These are phyloP conservation scores for Aplodontia rufa DNA, from an alignment of 2,113 vertebrate species.

Conservation along the genomic window DNA sequence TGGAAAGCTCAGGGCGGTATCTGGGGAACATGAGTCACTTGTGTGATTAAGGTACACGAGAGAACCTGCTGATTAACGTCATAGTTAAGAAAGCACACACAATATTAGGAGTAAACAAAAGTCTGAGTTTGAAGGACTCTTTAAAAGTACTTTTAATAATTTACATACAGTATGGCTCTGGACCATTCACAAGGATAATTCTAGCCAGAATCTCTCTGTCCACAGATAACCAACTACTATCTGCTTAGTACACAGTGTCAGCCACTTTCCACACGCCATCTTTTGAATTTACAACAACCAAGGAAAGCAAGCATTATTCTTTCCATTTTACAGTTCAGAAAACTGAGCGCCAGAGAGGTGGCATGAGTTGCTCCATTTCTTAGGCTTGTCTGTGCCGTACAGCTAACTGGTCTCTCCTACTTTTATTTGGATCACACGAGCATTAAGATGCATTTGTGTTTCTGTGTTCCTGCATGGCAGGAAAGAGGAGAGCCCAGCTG, in stretches of 20 bases:
- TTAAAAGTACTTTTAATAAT: background rate
- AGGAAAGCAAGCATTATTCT: background rate
- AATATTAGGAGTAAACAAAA: background rate
- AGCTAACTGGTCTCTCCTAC: background rate
- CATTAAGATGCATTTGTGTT: rapidly evolving
- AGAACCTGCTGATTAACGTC: background rate
- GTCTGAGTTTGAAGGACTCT: background rate
- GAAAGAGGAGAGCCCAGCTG: rapidly evolving
- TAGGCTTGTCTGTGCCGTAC: background rate
- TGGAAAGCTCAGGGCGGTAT: rapidly evolving
- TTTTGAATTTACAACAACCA: background rate
- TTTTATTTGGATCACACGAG: no score
- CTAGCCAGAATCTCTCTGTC: background rate
- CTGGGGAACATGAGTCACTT: background rate
- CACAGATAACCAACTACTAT: background rate
- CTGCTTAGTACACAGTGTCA: background rate
- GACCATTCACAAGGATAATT: background rate
- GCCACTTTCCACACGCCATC: rapidly evolving
- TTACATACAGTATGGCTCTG: background rate
- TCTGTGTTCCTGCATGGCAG: background rate
- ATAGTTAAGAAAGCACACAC: background rate
- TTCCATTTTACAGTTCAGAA: background rate
- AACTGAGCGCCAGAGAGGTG: background rate
- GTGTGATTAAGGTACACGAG: background rate
- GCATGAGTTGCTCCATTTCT: background rate